These are phyloP conservation scores for Drosophila ogumai DNA, from an alignment of 1,140 invertebrate genomes.

Conservation along the genomic window DNA sequence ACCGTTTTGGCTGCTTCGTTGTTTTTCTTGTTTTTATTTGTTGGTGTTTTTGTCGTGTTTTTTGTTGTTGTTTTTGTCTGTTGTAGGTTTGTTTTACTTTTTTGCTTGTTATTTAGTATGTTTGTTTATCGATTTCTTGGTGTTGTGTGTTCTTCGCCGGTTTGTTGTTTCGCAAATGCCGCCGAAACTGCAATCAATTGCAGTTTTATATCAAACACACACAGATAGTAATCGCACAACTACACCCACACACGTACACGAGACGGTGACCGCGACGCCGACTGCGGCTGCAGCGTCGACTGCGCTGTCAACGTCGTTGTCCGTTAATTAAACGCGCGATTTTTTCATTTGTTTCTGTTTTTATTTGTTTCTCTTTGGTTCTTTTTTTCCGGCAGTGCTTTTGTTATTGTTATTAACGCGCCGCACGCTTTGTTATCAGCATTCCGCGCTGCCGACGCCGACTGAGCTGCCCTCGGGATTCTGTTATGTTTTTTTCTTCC, in stretches of 20 bases:
- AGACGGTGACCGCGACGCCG: slow-evolving; percentile 52
- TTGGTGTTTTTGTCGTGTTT: slow-evolving; percentile 37
- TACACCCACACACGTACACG: slow-evolving; percentile 30
- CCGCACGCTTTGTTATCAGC: slow-evolving; percentile 75
- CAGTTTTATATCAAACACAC: slow-evolving; percentile 67
- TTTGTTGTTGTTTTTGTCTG: slow-evolving; percentile 53
- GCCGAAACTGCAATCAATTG: slow-evolving; percentile 80
- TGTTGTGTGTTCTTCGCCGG: slow-evolving; percentile 69
- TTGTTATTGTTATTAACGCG: slow-evolving; percentile 78
- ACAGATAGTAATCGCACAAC: slow-evolving; percentile 12
- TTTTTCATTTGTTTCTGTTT: slow-evolving; percentile 32
- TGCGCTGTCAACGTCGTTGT: slow-evolving; percentile 51
- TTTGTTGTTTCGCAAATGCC: slow-evolving; percentile 69
- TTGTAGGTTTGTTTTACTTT: slow-evolving; percentile 30
- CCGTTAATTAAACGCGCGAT: slow-evolving; percentile 76
- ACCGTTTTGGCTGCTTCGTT: slow-evolving; percentile 52
- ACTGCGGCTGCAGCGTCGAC: slow-evolving; percentile 37
- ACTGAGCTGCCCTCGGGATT: slow-evolving; percentile 44
- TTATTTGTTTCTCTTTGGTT: slow-evolving; percentile 32
- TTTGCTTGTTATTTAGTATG: slow-evolving; percentile 50
- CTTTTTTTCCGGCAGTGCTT: slow-evolving; percentile 40
- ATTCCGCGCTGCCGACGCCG: slow-evolving; percentile 50
- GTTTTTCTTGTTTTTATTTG: slow-evolving; percentile 32
- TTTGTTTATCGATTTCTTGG: slow-evolving; percentile 68
- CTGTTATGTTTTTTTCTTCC: slow-evolving; percentile 26